These are phyloP conservation scores for Erebia palarica DNA, from an alignment of 2,888 invertebrate species.

Conservation along the genomic window DNA sequence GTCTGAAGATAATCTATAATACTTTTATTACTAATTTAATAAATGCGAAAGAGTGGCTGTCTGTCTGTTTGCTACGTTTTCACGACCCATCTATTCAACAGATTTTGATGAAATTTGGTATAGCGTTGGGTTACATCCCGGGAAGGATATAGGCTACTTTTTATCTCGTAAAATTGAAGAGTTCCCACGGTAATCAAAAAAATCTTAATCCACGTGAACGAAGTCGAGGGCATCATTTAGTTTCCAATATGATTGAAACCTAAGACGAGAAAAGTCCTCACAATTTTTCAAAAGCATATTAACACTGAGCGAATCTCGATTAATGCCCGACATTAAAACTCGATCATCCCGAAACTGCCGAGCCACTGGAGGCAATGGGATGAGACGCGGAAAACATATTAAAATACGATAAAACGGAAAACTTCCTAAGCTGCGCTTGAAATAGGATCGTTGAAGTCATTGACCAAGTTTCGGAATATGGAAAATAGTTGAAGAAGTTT, in stretches of 20 bases:
- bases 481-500: background rate
- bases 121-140: no score
- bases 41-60: background rate
- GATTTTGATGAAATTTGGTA: no score
- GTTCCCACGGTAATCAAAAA: no score
- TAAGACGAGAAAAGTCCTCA: no score
- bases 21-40: no score
- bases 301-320: constrained; percentile 16
- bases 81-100: no score
- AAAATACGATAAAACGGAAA: constrained; percentile 38
- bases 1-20: no score
- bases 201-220: no score
- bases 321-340: constrained; percentile 39
- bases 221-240: no score
- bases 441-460: constrained; percentile 45
- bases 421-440: constrained; percentile 40
- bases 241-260: no score
- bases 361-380: constrained; percentile 34
- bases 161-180: no score
- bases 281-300: constrained; percentile 9
- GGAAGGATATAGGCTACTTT: no score
- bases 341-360: constrained; percentile 40
- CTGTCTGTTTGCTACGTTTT: background rate
- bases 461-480: constrained; percentile 37
- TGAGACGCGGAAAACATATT: constrained; percentile 31